Evolutionary conservation across 2,888 invertebrate genomes (phyloP), one percentile per base, ranked within the genome.

Genomic region (Cantharis nigra): DNA sequence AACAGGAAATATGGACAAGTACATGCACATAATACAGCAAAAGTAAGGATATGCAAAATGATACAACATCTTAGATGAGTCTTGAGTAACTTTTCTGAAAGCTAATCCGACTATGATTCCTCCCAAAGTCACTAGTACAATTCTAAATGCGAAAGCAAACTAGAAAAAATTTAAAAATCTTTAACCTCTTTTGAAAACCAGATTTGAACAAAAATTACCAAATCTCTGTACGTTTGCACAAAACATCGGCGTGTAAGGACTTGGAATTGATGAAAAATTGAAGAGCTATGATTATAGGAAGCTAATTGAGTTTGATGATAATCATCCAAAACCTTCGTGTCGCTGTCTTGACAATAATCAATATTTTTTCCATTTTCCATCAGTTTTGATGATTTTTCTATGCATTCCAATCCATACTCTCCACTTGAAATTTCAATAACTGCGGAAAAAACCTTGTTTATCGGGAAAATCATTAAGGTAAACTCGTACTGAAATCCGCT

Each of bases 11-110:
- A 96, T 93, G 0, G 96, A 95, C 71, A 95, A 91, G 85, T 95
- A 96, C 84, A 96, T 90, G 88, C 95, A 94, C 26, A 93, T 93
- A 78, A 96, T 95, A 16, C 94, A 90, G 78, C 94, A 94, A 1
- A 94, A 93, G 84, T 94, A 96, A 83, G 94, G 95, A 86, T 95
- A 96, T 10, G 96, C 96, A 85, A 95, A 96, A 88, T 96, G 96
- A 86, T 94, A 96, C 26, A 96, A 89, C 0, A 94, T 94, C 86
- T 95, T 95, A 0, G 95, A 94, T 0, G 93, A 96, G 83, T 96
- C 95, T 82, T 93, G 92, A 11, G 95, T 96, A 88, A 95, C 94
- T 75, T 92, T 91, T 63, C 91, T 90, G 86, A 94, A 96, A 71
- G 96, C 85, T 5, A 91, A 90, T 0, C 94, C 95, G 11, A 96